Percentiles rank a stretch among this genome's conserved stretches.
phyloP scores from a whole-genome alignment of 1,140 invertebrate genomes.

The Trichoplusia ni region DNA sequence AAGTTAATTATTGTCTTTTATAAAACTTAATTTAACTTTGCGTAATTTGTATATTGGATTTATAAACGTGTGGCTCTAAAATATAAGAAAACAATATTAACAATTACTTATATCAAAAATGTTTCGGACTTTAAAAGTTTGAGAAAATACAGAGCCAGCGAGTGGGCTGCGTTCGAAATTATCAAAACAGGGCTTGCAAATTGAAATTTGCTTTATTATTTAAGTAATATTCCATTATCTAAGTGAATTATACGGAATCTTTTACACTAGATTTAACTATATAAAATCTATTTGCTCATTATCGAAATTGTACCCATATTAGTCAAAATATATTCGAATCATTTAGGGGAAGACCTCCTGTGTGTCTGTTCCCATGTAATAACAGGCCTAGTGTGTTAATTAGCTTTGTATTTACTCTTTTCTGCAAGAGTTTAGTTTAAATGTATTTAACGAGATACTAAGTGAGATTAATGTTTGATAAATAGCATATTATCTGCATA shows the following conservation, averaged over 20 bases:
- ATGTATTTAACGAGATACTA: constrained; percentile 69
- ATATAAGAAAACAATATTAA: constrained; percentile 7
- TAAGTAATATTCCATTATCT: constrained; percentile 79
- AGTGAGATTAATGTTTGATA: constrained; percentile 79
- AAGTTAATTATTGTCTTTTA: constrained; percentile 36
- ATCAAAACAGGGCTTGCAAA: constrained; percentile 37
- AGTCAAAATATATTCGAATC: constrained; percentile 58
- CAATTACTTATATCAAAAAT: constrained; percentile 19
- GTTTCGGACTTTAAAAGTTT: constrained; percentile 26
- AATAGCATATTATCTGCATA: constrained; percentile 65
- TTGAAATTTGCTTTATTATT: constrained; percentile 66
- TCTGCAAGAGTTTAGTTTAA: constrained; percentile 57
- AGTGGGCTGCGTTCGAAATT: constrained; percentile 20
- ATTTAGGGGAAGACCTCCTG: constrained; percentile 22
- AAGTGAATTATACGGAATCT: constrained; percentile 68
- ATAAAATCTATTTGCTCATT: constrained; percentile 74
- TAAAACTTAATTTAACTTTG: constrained; percentile 19
- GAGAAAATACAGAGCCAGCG: constrained; percentile 13
- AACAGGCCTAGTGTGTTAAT: constrained; percentile 52
- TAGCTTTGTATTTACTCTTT: constrained; percentile 51
- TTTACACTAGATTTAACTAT: constrained; percentile 66
- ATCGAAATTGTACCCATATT: constrained; percentile 71
- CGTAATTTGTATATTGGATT: constrained; percentile 30
- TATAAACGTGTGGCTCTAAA: constrained; percentile 43
- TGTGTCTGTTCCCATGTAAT: constrained; percentile 26